phyloP scores from a whole-genome alignment of 2,113 vertebrate species.

The Grallaria varia region DNA sequence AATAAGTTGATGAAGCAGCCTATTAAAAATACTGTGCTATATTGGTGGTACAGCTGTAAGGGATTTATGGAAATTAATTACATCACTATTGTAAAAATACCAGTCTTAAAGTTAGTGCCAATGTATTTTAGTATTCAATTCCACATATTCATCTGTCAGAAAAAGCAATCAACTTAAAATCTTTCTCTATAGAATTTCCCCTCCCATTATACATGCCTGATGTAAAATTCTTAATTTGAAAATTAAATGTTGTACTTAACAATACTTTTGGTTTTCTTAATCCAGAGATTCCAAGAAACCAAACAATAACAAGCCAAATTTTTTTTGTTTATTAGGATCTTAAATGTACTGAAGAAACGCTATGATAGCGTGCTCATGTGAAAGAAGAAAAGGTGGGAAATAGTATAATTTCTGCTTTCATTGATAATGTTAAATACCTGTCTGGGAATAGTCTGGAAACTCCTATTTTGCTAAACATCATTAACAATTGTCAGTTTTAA shows the following conservation, averaged over 20 bases:
- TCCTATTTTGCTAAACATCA: not conserved
- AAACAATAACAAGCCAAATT: not conserved
- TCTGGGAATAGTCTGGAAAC: not conserved
- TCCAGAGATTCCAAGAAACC: not conserved
- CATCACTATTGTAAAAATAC: constrained; percentile 31
- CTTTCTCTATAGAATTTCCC: not conserved
- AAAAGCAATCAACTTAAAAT: not conserved
- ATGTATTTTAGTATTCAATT: constrained; percentile 33
- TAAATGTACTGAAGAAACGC: not conserved
- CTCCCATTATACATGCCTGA: not conserved
- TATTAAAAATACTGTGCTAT: constrained; percentile 21
- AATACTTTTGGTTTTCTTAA: not conserved
- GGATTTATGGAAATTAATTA: constrained; percentile 47
- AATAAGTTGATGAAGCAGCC: constrained; percentile 13
- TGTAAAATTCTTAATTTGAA: not conserved
- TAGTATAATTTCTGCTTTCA: not conserved
- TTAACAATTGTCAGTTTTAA: not conserved
- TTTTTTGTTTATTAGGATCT: not conserved
- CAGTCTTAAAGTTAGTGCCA: constrained; percentile 20
- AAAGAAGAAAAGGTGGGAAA: not conserved
- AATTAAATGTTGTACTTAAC: not conserved
- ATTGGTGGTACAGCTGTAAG: constrained; percentile 47
- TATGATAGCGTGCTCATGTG: not conserved
- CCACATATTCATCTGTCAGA: constrained; percentile 28
- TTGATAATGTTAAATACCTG: not conserved